Percentiles rank a stretch among this genome's conserved stretches.
These are phyloP conservation scores for Calycopis cecrops DNA, from an alignment of 1,140 invertebrate genomes.

Conservation along the genomic window DNA sequence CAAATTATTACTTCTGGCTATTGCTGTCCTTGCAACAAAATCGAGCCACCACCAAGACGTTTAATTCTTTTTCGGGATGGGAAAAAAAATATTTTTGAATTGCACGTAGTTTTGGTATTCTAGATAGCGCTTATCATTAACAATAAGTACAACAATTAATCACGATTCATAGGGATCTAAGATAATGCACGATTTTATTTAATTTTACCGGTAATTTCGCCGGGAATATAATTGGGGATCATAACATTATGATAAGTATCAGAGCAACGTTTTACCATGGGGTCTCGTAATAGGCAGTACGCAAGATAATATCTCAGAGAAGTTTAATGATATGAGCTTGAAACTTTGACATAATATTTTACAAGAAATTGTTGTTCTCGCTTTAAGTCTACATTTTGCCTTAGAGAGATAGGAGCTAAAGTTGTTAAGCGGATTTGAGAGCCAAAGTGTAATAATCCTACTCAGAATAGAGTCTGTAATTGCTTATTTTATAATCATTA, in stretches of 20 bases:
- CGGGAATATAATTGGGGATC: constrained; percentile 8
- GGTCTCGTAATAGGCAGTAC: constrained; percentile 6
- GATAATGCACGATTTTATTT: background rate
- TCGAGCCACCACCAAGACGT: too few species aligned
- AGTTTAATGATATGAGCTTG: constrained; percentile 8
- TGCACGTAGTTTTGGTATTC: too few species aligned
- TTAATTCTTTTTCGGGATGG: too few species aligned
- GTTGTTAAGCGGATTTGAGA: constrained; percentile 1
- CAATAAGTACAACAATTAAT: too few species aligned
- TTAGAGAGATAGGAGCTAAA: constrained; percentile 6
- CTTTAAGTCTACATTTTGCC: constrained; percentile 8
- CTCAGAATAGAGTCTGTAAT: background rate
- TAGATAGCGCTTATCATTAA: too few species aligned
- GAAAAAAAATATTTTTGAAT: too few species aligned
- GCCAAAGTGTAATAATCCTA: background rate
- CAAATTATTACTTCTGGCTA: too few species aligned
- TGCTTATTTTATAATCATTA: background rate
- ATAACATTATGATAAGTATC: constrained; percentile 7
- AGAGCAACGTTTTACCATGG: background rate
- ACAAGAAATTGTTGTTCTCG: constrained; percentile 10
- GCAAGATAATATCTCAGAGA: constrained; percentile 5
- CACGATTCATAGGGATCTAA: too few species aligned
- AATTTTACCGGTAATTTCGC: constrained; percentile 4
- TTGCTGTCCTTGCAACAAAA: too few species aligned
- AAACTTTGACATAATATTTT: constrained; percentile 11